These are phyloP conservation scores for Herminia tarsipennalis DNA, from an alignment of 2,888 invertebrate genomes.

Conservation along the genomic window DNA sequence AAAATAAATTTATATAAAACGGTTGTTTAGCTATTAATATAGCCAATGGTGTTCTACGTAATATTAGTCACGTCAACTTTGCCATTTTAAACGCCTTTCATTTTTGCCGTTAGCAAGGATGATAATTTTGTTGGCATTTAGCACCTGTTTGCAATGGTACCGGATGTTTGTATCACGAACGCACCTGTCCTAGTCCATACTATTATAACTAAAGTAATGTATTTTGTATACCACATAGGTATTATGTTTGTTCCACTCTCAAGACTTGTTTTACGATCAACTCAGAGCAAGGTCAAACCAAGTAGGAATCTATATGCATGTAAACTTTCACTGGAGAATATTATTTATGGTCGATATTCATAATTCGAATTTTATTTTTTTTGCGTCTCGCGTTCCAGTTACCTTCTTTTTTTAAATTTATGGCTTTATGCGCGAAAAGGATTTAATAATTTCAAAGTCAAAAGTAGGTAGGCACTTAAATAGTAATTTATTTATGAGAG, in stretches of 20 bases:
- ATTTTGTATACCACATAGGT: slow-evolving; percentile 18
- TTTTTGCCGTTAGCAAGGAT: slow-evolving; percentile 39
- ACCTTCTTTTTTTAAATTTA: slow-evolving; percentile 8
- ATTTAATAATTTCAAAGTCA: too few species aligned
- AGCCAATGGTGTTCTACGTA: too few species aligned
- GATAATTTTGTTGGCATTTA: slow-evolving; percentile 33
- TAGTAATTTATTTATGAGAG: background rate
- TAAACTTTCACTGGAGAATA: slow-evolving; percentile 54
- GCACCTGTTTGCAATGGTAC: slow-evolving; percentile 43
- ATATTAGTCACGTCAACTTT: slow-evolving; percentile 29
- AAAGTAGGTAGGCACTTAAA: background rate
- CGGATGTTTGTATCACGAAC: slow-evolving; percentile 45
- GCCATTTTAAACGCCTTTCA: slow-evolving; percentile 42
- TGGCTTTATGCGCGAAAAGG: too few species aligned
- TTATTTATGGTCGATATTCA: slow-evolving; percentile 24
- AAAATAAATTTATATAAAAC: background rate
- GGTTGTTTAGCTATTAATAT: slow-evolving; percentile 21
- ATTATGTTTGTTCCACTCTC: slow-evolving; percentile 26
- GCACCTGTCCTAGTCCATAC: slow-evolving; percentile 43
- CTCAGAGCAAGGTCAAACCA: slow-evolving; percentile 54
- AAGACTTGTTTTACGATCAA: slow-evolving; percentile 47
- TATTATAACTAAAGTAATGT: too few species aligned
- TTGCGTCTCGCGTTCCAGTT: slow-evolving; percentile 15
- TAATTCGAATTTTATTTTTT: slow-evolving; percentile 6
- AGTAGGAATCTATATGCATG: slow-evolving; percentile 30